phyloP scores from a whole-genome alignment of 2,797 vertebrate genomes.

The Yasuhikotakia modesta region DNA sequence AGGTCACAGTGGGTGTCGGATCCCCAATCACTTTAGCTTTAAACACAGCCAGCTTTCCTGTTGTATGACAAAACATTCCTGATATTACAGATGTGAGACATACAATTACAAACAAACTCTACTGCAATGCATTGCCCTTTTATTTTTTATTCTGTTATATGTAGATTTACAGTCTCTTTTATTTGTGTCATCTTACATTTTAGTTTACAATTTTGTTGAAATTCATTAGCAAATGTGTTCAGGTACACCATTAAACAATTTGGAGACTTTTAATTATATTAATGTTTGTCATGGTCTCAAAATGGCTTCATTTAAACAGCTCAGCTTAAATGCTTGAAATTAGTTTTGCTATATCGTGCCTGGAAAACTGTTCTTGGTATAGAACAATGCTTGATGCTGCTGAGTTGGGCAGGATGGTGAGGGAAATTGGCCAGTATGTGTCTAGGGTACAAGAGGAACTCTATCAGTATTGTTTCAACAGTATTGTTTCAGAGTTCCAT shows the following conservation, averaged over 20 bases:
- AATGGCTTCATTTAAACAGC: background rate
- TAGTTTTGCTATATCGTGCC: background rate
- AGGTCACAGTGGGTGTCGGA: constrained; percentile 79
- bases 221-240: background rate
- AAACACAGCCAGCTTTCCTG: constrained; percentile 86
- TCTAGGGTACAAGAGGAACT: background rate
- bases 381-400: too few relatives aligned
- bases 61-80: constrained; percentile 21
- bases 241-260: background rate
- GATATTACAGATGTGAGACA: background rate
- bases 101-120: background rate
- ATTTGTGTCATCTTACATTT: background rate
- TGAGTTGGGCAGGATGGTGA: background rate
- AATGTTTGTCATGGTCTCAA: background rate
- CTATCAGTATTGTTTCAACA: too few relatives aligned
- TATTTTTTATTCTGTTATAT: too few relatives aligned
- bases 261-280: background rate
- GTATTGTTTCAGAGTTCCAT: too few relatives aligned
- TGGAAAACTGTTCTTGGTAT: background rate
- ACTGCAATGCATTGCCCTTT: too few relatives aligned
- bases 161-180: too few relatives aligned
- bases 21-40: constrained; percentile 81
- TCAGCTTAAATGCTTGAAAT: background rate
- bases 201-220: background rate
- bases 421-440: background rate